phyloP scores from a whole-genome alignment of 2,113 vertebrate genomes.

The Datnioides undecimradiatus region DNA sequence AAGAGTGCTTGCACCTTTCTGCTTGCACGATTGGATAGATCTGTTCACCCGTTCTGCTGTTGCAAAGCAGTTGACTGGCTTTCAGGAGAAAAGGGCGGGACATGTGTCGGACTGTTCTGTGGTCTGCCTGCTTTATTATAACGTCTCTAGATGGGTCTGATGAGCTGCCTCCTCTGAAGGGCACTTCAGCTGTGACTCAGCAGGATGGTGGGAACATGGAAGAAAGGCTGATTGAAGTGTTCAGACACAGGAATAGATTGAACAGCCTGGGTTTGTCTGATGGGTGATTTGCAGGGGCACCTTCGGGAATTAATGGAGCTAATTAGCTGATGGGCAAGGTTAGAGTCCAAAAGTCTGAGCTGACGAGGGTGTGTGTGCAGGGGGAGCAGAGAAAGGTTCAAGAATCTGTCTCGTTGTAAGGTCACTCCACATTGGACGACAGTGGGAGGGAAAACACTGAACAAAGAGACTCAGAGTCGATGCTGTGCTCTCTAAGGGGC shows the following conservation, averaged over 20 bases:
- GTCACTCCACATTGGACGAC: slow-evolving; percentile 8
- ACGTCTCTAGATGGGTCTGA: not conserved
- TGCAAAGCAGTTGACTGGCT: too few species aligned
- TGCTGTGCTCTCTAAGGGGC: not conserved
- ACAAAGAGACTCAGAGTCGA: slow-evolving; percentile 22
- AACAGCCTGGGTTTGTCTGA: not conserved
- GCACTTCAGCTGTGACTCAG: slow-evolving; percentile 10
- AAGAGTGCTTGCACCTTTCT: too few species aligned
- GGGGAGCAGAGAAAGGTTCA: slow-evolving; percentile 10
- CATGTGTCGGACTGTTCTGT: too few species aligned
- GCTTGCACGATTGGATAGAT: too few species aligned
- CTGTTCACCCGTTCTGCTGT: too few species aligned
- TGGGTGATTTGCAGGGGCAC: not conserved
- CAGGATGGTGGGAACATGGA: not conserved
- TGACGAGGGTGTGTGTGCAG: slow-evolving; percentile 3
- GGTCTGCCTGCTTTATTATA: too few species aligned
- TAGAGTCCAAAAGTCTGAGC: not conserved
- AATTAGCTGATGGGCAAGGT: not conserved
- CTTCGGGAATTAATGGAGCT: not conserved
- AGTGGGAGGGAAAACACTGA: not conserved
- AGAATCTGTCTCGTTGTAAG: slow-evolving; percentile 30
- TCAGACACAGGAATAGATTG: not conserved
- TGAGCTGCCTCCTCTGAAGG: not conserved
- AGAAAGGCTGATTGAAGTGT: slow-evolving; percentile 1
- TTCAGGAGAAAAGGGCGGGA: too few species aligned